phyloP scores from a whole-genome alignment of 1,140 invertebrate species.

The Diachasma alloeum region DNA sequence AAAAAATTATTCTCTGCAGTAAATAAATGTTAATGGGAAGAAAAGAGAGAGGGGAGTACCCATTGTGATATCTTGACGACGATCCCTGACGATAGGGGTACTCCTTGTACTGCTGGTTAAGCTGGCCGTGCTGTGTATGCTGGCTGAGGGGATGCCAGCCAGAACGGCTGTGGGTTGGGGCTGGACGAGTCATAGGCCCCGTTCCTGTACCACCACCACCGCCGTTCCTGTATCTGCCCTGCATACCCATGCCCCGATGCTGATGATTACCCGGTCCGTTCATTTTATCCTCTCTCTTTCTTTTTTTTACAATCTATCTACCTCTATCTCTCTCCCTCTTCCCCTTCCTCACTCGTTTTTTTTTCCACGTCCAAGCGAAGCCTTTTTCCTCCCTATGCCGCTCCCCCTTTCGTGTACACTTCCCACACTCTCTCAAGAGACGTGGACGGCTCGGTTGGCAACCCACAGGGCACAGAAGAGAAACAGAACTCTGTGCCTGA shows the following conservation, averaged over 20 bases:
- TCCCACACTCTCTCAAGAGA: slow-evolving; percentile 13
- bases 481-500: neutral
- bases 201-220: slow-evolving; percentile 37
- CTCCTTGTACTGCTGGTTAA: slow-evolving; percentile 58
- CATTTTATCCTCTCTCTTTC: slow-evolving; percentile 41
- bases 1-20: neutral
- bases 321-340: slow-evolving; percentile 22
- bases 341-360: neutral
- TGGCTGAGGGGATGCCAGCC: slow-evolving; percentile 55
- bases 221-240: slow-evolving; percentile 54
- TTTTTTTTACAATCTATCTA: slow-evolving; percentile 26
- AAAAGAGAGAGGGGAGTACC: slow-evolving; percentile 36
- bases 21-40: neutral
- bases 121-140: slow-evolving; percentile 48
- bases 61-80: slow-evolving; percentile 56
- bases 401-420: slow-evolving; percentile 1
- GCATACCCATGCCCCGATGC: slow-evolving; percentile 55
- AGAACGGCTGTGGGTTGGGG: slow-evolving; percentile 43
- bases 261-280: slow-evolving; percentile 58
- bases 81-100: slow-evolving; percentile 60
- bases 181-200: slow-evolving; percentile 42
- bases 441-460: slow-evolving; percentile 25
- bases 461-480: neutral
- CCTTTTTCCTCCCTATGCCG: slow-evolving; percentile 29
- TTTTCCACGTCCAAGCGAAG: neutral